Evolutionary conservation across 2,797 vertebrate genomes (phyloP), one percentile per base, ranked within the genome.

Genomic region (Taenioides sp.): DNA sequence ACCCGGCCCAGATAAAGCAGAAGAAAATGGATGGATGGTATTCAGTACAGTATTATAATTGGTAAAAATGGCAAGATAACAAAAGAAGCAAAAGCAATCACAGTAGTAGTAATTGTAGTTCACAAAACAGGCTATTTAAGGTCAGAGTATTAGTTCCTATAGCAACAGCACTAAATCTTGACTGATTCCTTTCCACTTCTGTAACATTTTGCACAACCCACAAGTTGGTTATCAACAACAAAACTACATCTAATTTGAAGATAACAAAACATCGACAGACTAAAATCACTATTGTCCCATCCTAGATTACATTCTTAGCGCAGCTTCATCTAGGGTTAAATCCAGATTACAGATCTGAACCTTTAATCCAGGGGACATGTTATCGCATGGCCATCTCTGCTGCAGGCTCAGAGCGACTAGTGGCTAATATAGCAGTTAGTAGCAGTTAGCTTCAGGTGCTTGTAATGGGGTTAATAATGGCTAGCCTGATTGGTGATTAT

Each of bases 401-500:
- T 12, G 58, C 71, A 74, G 63, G 64, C 67, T 81, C 81, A 79
- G 55, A 54, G n/a, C 69, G 63, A 69, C 69, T 60, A 66, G 62
- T 69, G 71, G 61, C 67, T 31, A n/a, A n/a, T 16, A 10, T 71
- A 61, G 65, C 54, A 65, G 34, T 78, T 72, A 28, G 59, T n/a
- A 59, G 67, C 16, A 5, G 25, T 47, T 28, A 20, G 73, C 80
- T 81, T 71, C 79, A 88, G 84, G 85, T 89, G 75, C 77, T 79
- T 69, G 76, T 85, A 84, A 87, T 85, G 84, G 80, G 79, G 77
- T 83, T 86, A 87, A 86, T 79, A 81, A 75, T 7, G 0, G 79
- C 69, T 75, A 40, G 62, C 22, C 75, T 80, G 84, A 89, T 90
- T 78, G 80, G 84, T 43, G 82, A 87, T 89, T 80, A 91, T 82